Evolutionary conservation across 2,113 vertebrate species (phyloP).

Genomic region (Eidolon helvum): DNA sequence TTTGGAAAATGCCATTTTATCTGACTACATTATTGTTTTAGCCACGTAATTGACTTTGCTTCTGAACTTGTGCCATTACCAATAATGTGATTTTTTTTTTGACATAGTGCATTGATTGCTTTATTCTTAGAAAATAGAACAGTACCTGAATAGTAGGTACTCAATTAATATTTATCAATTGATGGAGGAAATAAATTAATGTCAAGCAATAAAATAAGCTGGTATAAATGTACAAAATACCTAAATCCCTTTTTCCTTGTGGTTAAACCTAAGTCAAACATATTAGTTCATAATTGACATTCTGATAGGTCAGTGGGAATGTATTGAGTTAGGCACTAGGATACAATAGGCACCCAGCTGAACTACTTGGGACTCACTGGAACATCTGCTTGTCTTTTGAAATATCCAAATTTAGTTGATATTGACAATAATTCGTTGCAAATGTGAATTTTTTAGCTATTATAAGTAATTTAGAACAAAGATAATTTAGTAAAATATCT

Average conservation of each 20-base stretch:
- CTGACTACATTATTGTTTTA: background rate
- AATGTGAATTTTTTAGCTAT: background rate
- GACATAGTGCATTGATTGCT: background rate
- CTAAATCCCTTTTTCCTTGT: background rate
- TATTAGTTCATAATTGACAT: background rate
- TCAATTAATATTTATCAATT: background rate
- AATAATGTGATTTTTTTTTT: background rate
- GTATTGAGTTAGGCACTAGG: background rate
- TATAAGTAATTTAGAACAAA: background rate
- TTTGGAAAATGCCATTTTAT: background rate
- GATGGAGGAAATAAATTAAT: background rate
- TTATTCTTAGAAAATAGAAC: background rate
- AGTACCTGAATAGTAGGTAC: background rate
- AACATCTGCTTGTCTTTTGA: background rate
- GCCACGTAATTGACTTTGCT: background rate
- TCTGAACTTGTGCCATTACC: background rate
- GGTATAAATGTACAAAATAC: background rate
- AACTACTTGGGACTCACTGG: background rate
- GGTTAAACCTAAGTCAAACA: background rate
- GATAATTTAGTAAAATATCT: background rate
- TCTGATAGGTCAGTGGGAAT: background rate
- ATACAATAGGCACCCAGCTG: background rate
- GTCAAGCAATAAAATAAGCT: background rate
- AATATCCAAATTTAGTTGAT: background rate
- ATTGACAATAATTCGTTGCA: background rate